Evolutionary conservation across 2,888 invertebrate genomes (phyloP).

Genomic region (Cremastinae sp.): DNA sequence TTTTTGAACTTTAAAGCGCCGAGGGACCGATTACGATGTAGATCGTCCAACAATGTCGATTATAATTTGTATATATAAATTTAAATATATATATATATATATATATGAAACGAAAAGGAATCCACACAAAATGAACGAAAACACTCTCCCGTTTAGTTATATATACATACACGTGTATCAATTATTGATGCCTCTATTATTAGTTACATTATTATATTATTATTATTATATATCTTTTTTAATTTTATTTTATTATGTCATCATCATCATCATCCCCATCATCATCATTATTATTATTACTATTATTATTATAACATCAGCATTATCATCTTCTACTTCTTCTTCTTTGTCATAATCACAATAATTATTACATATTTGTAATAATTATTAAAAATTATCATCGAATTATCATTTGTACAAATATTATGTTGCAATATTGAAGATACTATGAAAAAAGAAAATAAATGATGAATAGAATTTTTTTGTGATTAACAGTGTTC

Average conservation of each 20-base stretch:
- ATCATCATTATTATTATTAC: too few species aligned
- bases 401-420: constrained; percentile 78
- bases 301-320: constrained; percentile 49
- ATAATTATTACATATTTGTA: constrained; percentile 50
- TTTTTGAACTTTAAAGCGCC: constrained; percentile 70
- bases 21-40: constrained; percentile 60
- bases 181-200: constrained; percentile 74
- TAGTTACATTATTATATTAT: constrained; percentile 72
- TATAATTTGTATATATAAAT: constrained; percentile 67
- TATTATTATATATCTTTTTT: constrained; percentile 64
- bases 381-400: too few species aligned
- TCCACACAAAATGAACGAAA: constrained; percentile 12
- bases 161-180: constrained; percentile 67
- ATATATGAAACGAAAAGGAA: constrained; percentile 2
- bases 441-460: constrained; percentile 55
- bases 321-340: too few species aligned
- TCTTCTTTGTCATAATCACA: too few species aligned
- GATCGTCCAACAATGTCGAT: constrained; percentile 64
- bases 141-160: constrained; percentile 61
- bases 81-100: constrained; percentile 56
- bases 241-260: constrained; percentile 40
- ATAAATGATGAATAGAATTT: constrained; percentile 76
- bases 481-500: too few species aligned
- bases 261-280: too few species aligned
- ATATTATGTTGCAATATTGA: constrained; percentile 80